A percentile compares a stretch with the other conserved stretches of the same genome.
Conservation (phyloP, 2,888 invertebrate species). For the Mylabris sibirica region DNA sequence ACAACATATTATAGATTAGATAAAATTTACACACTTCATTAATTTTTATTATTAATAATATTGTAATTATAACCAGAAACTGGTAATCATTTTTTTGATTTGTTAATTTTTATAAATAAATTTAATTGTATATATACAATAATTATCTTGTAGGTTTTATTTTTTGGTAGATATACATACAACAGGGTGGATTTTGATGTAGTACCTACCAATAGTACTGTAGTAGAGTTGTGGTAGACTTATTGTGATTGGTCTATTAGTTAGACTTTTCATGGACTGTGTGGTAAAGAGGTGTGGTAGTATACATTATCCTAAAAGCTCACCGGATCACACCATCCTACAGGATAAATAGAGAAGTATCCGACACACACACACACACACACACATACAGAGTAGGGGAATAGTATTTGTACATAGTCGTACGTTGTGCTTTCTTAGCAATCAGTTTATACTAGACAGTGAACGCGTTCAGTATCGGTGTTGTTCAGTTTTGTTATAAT, state of each 20-base stretch:
- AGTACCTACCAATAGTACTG: background rate
- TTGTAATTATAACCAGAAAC: background rate
- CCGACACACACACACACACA: no score
- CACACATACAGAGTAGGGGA: conserved; percentile 54
- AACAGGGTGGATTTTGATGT: background rate
- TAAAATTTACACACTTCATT: conserved; percentile 3
- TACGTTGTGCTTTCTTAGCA: conserved; percentile 48
- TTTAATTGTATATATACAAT: background rate
- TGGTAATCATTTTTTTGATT: background rate
- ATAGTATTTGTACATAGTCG: conserved; percentile 49
- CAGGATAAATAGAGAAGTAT: conserved; percentile 50
- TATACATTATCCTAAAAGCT: conserved; percentile 36
- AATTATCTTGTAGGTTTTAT: background rate
- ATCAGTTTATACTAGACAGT: conserved; percentile 49
- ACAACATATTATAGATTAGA: conserved; percentile 3
- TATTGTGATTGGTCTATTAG: conserved; percentile 34
- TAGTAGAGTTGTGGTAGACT: background rate
- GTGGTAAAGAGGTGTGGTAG: background rate
- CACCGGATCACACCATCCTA: conserved; percentile 45
- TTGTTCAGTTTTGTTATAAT: background rate
- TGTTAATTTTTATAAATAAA: background rate
- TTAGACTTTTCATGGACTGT: background rate
- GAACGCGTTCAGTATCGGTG: conserved; percentile 41
- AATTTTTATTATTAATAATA: no score
- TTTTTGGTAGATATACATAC: background rate